Base-by-base conservation (phyloP, 2,113 vertebrate species). In the Phodopus roborovskii region DNA sequence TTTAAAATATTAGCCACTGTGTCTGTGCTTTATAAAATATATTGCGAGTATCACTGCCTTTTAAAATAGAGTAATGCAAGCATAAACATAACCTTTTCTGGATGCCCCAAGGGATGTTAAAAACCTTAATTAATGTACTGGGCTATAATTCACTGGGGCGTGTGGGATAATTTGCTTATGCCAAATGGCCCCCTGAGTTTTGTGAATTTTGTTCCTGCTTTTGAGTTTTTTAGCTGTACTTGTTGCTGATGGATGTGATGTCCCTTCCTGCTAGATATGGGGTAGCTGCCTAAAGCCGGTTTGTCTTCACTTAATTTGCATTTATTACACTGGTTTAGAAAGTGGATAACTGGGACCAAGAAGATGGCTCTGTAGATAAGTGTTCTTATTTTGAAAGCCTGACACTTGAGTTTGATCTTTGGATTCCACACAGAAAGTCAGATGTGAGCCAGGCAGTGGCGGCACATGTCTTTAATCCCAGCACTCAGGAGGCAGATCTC, bases 21-120 rank as follows among this genome's bases (percentile, higher is more conserved):
- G 42, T 90, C 66, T 88, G 36, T 66, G 79, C 85, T 94, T 78
- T 90, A 39, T 88, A 84, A 95, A 94, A 88, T 68, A 78, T 42
- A 53, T 83, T 74, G 73, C 68, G 28, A 20, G 84, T 0, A 1
- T 92, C 84, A 39, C 82, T 95, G 88, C 42, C 45, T 95, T 93
- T 92, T 95, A 64, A 95, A 92, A 85, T 39, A 94, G 53, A 94
- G 84, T 50, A 71, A 91, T 5, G 19, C 68, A 39, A 95, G 85
- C 88, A 93, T 94, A 94, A 97, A 96, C 64, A 75, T 97, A 97
- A 97, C 97, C 97, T 97, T 97, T 97, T 58, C 91, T 83, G 94
- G 91, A 88, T 92, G 78, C 96, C 96, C 86, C 86, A 66, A 24
- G 73, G 94, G 77, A 42, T 66, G 78, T 86, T 94, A 91, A 81